Evolutionary conservation across 2,888 invertebrate species (phyloP).

Genomic region (Empis livida): DNA sequence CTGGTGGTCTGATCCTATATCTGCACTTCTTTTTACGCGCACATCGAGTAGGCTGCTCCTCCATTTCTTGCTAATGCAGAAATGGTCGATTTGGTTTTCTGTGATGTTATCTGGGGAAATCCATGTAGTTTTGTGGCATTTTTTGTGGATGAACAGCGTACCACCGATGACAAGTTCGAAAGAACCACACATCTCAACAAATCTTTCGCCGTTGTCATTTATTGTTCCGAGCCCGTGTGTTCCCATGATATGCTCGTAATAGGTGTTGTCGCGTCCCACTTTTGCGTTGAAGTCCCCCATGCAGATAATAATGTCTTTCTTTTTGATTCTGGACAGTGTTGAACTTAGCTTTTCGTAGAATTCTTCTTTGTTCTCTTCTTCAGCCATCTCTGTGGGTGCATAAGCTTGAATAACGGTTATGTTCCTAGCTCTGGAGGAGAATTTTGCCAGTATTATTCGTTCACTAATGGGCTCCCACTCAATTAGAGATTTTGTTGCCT

Average conservation of each 20-base stretch:
- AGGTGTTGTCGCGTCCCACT: slow-evolving; percentile 1
- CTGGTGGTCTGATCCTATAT: neutral
- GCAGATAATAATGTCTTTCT: neutral
- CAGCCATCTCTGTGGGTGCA: slow-evolving; percentile 1
- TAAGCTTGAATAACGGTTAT: neutral
- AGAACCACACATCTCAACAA: neutral
- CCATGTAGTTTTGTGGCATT: neutral
- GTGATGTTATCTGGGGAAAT: neutral
- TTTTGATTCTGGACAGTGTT: neutral
- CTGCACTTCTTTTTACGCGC: neutral
- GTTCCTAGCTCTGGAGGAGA: slow-evolving; percentile 4
- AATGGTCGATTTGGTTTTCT: neutral
- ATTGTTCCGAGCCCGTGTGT: neutral
- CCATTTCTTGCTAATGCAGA: neutral
- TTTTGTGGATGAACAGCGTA: no score
- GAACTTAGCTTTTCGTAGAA: neutral
- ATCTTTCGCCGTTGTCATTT: neutral
- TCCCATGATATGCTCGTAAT: neutral
- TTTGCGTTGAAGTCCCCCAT: slow-evolving; percentile 3
- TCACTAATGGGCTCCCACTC: neutral
- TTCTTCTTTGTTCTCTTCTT: neutral
- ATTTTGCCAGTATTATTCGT: slow-evolving; percentile 11
- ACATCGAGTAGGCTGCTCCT: neutral
- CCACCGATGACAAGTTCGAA: neutral
- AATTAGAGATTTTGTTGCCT: neutral